Evolutionary conservation across 2,113 vertebrate species (phyloP), one percentile per base, ranked within the genome.

Genomic region (Psettodes erumei): DNA sequence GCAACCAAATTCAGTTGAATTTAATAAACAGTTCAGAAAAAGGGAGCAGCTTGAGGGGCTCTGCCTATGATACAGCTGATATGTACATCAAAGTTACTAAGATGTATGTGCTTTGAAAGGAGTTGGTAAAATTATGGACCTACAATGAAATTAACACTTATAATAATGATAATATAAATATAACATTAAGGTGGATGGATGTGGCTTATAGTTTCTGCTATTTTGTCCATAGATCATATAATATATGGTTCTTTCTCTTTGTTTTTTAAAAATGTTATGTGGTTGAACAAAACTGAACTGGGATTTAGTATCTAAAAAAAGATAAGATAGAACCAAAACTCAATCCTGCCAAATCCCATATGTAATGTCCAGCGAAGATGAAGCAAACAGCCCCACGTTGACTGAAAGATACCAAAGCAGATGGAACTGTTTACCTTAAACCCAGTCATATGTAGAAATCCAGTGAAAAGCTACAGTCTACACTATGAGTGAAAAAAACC

Each of bases 321-420:
- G 40, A 61, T 77, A 71, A 51, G 7, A 2, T 64, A 51, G 23
- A 43, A 25, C 45, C 47, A 56, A 28, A 80, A 51, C 19, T 37
- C 35, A 78, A 72, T 15, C 32, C 56, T 51, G 18, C 38, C 3
- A 38, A 59, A 65, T 68, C 45, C 45, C 77, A 48, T 5, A 54
- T 75, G 58, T 15, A 35, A n/a, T 56, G 40, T 71, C 64, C n/a
- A 35, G 68, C 48, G 55, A 76, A 71, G 69, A 76, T 53, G 47
- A 79, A 81, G 60, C 30, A 60, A 43, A n/a, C 12, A 37, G n/a
- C 54, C 59, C 61, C 47, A 77, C 82, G 64, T 59, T 86, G 72
- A 75, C 59, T 43, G 42, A 50, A 54, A 71, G 45, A 40, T 35
- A 45, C 8, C 37, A 59, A 63, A 40, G 54, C 35, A 62, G 71